Evolutionary conservation across 2,113 vertebrate species (phyloP), one percentile per base, ranked within the genome.

Genomic region (Vulpes lagopus): DNA sequence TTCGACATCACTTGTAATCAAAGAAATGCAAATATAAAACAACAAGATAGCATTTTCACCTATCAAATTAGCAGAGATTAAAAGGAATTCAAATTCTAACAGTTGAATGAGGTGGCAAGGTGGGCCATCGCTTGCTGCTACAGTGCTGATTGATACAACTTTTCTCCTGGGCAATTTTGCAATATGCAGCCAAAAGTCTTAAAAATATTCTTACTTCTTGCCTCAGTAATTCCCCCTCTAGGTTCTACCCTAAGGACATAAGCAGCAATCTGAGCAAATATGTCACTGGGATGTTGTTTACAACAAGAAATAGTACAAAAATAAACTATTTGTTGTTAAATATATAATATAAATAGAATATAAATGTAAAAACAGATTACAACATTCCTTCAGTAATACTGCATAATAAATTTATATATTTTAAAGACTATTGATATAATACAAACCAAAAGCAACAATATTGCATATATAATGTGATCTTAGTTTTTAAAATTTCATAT

Each of bases 1-100:
- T 91, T 96, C 38, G 0, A 60, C 76, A 91, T 92, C 91, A 71
- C 64, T 91, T 85, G 49, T 81, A 98, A 97, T 97, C 97, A 97
- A 96, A 97, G 86, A 96, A 91, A 95, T 73, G 80, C 94, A 96
- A 95, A 96, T 84, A 76, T 8, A 80, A 93, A 92, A 91, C 94
- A 95, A 89, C 30, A 81, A 83, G 74, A 55, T 65, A 92, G 35
- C 53, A 49, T 95, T 87, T 94, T 95, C 86, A 85, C 95, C 95
- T 94, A 85, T 51, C 94, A 93, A 97, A 94, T 95, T 83, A 95
- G 57, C 59, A 53, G 55, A 82, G 51, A 97, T 90, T 92, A 80
- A 96, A 95, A 96, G 69, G 53, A 95, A 85, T 73, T 64, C n/a
- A 57, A 64, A 65, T 67, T 64, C n/a, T 60, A 64, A 65, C 64